A percentile compares a stretch with the other conserved stretches of the same genome.
phyloP scores from a whole-genome alignment of 2,888 invertebrate genomes.

The Phoronis australis region DNA sequence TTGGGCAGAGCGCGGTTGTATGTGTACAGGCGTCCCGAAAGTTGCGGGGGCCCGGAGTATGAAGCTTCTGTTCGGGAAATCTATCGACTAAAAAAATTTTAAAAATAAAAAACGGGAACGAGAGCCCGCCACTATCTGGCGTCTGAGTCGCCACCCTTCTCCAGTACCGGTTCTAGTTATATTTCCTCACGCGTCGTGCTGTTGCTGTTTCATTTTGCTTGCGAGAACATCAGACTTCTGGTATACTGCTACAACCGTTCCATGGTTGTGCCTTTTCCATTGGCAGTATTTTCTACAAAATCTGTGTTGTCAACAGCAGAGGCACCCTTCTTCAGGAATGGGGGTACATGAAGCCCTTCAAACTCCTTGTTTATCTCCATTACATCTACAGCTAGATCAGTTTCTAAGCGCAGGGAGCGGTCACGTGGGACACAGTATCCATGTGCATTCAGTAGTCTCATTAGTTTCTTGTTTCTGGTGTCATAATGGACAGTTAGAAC shows the following conservation, averaged over 20 bases:
- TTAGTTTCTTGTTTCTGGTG: slow-evolving; percentile 8
- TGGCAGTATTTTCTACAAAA: slow-evolving; percentile 11
- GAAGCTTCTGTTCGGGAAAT: too few species aligned
- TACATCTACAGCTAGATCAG: slow-evolving; percentile 9
- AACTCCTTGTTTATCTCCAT: slow-evolving; percentile 8
- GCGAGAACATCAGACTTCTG: slow-evolving; percentile 8
- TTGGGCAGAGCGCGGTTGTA: too few species aligned
- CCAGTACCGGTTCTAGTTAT: too few species aligned
- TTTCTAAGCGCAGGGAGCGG: slow-evolving; percentile 7
- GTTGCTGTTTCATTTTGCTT: too few species aligned
- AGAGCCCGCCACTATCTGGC: too few species aligned
- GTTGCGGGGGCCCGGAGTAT: too few species aligned
- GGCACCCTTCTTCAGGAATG: slow-evolving; percentile 13
- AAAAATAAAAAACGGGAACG: too few species aligned
- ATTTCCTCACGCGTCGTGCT: too few species aligned
- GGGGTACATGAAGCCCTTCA: slow-evolving; percentile 6
- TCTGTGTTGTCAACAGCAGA: slow-evolving; percentile 12
- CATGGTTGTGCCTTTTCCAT: slow-evolving; percentile 12
- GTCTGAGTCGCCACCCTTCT: too few species aligned
- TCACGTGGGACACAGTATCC: slow-evolving; percentile 2
- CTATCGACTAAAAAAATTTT: too few species aligned
- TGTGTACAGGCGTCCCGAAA: too few species aligned
- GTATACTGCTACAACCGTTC: slow-evolving; percentile 10
- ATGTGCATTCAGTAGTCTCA: slow-evolving; percentile 5
- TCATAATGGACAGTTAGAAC: slow-evolving; percentile 10